phyloP scores from a whole-genome alignment of 2,888 invertebrate genomes.

The Drosophila acutilabella region DNA sequence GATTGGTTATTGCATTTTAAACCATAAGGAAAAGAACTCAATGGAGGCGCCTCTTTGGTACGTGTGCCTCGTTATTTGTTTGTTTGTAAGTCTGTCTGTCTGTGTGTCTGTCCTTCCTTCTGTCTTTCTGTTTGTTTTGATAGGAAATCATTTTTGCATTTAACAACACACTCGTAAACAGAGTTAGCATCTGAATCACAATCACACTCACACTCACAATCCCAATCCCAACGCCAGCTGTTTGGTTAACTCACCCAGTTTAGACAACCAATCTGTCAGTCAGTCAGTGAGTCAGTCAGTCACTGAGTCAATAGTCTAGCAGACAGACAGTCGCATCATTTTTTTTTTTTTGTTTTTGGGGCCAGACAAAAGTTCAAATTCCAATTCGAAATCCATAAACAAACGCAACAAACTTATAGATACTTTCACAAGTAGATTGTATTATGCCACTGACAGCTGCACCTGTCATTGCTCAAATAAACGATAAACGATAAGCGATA shows the following conservation, averaged over 20 bases:
- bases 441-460: constrained; percentile 69
- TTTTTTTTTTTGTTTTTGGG: constrained; percentile 20
- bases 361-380: constrained; percentile 70
- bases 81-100: constrained; percentile 21
- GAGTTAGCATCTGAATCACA: constrained; percentile 44
- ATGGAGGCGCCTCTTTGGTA: constrained; percentile 49
- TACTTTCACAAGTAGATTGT: constrained; percentile 45
- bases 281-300: constrained; percentile 36
- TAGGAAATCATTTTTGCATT: constrained; percentile 81
- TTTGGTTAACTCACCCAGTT: constrained; percentile 50
- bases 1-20: constrained; percentile 80
- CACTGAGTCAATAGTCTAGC: constrained; percentile 23
- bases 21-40: constrained; percentile 58
- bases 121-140: constrained; percentile 64
- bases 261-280: constrained; percentile 34
- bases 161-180: constrained; percentile 74
- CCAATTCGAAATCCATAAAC: constrained; percentile 70
- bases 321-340: constrained; percentile 19
- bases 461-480: constrained; percentile 75
- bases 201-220: constrained; percentile 39
- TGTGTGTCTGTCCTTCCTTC: constrained; percentile 24
- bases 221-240: constrained; percentile 35
- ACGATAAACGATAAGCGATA: constrained; percentile 55
- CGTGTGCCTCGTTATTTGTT: constrained; percentile 55
- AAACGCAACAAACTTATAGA: constrained; percentile 54